Conservation (phyloP, 2,888 invertebrate species). For the Campoplex capitator region DNA sequence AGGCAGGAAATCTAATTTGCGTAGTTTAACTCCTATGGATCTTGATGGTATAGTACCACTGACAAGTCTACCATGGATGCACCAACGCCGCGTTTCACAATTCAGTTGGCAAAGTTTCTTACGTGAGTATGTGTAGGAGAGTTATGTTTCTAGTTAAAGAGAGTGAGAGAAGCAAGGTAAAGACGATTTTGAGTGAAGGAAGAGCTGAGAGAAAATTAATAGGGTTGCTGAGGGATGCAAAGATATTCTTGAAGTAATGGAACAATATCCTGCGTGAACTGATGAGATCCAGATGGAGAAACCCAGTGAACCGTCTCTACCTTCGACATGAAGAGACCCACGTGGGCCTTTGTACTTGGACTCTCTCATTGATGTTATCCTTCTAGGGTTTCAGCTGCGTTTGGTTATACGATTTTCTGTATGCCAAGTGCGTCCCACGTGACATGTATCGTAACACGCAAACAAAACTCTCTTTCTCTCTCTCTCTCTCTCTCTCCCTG, state of each 20-base stretch:
- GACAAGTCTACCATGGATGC: constrained; percentile 25
- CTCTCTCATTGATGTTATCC: constrained; percentile 59
- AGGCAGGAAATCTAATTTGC: constrained; percentile 83
- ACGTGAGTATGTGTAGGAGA: constrained; percentile 34
- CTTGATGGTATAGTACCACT: constrained; percentile 74
- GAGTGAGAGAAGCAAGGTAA: constrained; percentile 5
- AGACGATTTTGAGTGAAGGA: not conserved
- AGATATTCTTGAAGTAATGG: constrained; percentile 35
- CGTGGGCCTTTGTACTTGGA: constrained; percentile 37
- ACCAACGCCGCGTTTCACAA: constrained; percentile 78
- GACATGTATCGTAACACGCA: constrained; percentile 4
- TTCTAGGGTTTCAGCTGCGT: not conserved
- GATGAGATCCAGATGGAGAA: constrained; percentile 18
- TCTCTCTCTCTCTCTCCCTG: not conserved
- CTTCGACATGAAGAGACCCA: constrained; percentile 53
- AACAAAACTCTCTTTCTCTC: not conserved
- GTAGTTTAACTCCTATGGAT: constrained; percentile 81
- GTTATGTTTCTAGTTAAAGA: constrained; percentile 16
- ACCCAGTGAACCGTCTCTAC: constrained; percentile 70
- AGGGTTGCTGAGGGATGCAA: constrained; percentile 49
- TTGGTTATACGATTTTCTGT: constrained; percentile 42
- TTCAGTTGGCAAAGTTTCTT: constrained; percentile 71
- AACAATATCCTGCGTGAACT: constrained; percentile 8
- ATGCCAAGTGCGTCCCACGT: constrained; percentile 29
- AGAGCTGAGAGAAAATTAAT: constrained; percentile 44